Conservation (phyloP, 2,797 vertebrate genomes). For the Microctenopoma stevenorrisi region DNA sequence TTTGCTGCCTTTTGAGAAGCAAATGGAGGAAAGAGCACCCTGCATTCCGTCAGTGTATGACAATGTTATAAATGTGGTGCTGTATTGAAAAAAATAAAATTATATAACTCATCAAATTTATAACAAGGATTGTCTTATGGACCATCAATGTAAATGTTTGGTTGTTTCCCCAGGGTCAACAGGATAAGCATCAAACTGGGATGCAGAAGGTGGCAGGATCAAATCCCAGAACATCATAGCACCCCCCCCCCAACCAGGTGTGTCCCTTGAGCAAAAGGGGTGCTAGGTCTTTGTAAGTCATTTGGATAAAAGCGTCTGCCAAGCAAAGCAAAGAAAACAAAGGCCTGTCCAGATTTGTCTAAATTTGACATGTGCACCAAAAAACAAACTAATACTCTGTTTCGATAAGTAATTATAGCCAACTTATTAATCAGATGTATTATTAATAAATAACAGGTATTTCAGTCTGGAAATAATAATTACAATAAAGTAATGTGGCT, state of each 20-base stretch:
- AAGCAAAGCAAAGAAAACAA: too few species aligned
- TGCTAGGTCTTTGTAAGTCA: too few species aligned
- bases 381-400: slow-evolving; percentile 25
- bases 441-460: slow-evolving; percentile 58
- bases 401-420: slow-evolving; percentile 74
- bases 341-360: too few species aligned
- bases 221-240: too few species aligned
- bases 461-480: slow-evolving; percentile 66
- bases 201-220: too few species aligned
- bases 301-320: too few species aligned
- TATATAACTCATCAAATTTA: slow-evolving; percentile 31
- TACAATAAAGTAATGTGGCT: slow-evolving; percentile 53
- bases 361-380: slow-evolving; percentile 7
- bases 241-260: too few species aligned
- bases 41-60: slow-evolving; percentile 11
- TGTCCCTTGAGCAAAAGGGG: too few species aligned
- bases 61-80: slow-evolving; percentile 12
- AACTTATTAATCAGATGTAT: slow-evolving; percentile 67
- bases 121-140: slow-evolving; percentile 14
- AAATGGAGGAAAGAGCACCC: slow-evolving; percentile 24
- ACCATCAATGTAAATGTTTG: slow-evolving; percentile 45
- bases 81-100: slow-evolving; percentile 17
- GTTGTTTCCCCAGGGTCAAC: slow-evolving; percentile 2
- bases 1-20: slow-evolving; percentile 33
- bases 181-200: too few species aligned